Evolutionary conservation across 64 coral and sea anemone species (phyloP), one percentile per base, ranked within the genome.

Genomic region (Acropora yongei): DNA sequence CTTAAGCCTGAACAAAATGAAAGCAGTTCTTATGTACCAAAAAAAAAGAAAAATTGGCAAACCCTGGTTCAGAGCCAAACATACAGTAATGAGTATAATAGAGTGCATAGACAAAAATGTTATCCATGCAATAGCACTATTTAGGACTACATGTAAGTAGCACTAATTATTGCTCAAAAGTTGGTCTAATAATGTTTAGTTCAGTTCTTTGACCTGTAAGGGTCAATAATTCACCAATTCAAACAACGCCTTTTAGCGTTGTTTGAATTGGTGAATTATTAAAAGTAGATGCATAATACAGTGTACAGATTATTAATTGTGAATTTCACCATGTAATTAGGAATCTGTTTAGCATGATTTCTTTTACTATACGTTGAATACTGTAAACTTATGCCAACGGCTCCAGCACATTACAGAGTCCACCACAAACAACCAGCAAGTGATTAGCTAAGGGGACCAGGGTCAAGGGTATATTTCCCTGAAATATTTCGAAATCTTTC

Each of bases 401-500:
- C 73, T 76, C 73, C 30, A 81, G 4, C 49, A 60, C 20, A 60
- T 81, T 81, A 40, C 78, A 81, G n/a, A 81, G 30, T 41, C 49
- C 49, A 60, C 49, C 78, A 61, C 78, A 81, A 57, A 81, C 78
- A 58, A 57, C n/a, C 9, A 81, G 30, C 20, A 43, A 41, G n/a
- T 81, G 49, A 53, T 81, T 53, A 60, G 50, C 50, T 41, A 61
- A 58, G 20, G 49, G 51, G 51, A 2, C 51, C 5, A 60, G 30
- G 49, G 78, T 57, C 12, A 60, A 42, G 3, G 19, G 78, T 41
- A 81, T 58, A 53, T 61, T 81, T 58, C 78, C 78, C 53, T 81
- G 51, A 43, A 81, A 40, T 58, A 81, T 60, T 81, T 60, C 61
- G 20, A 81, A 81, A 41, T 81, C 78, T 60, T 81, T 81, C n/a